Evolutionary conservation across 37 sponge, comb jelly and placozoan genomes (phyloP), one percentile per base, ranked within the genome.

Genomic region (Petrosia ficiformis): DNA sequence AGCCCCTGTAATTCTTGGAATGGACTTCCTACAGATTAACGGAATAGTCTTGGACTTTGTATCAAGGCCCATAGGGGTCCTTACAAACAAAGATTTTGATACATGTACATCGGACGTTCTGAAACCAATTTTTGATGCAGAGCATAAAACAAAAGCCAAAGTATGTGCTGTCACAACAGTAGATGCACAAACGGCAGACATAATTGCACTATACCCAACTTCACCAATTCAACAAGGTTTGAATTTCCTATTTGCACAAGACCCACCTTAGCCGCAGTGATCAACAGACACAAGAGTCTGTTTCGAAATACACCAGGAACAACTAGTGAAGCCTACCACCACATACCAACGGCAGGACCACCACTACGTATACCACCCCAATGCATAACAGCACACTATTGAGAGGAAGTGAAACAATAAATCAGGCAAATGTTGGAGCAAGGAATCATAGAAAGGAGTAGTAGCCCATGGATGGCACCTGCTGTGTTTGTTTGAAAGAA

Each of bases 381-480:
- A 3, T 61, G 78, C 21, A 71, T 90, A 24, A 85, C 90, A 58
- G 71, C 73, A 11, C 78, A 89, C 41, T 81, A 73, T 32, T 43
- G 82, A 42, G 64, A 54, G n/a, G 82, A 90, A 52, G 74, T 84
- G 8, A 60, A 81, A 22, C 35, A 42, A 36, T 78, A 87, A 61
- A 67, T 83, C 3, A 33, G 76, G 30, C 61, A 68, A 41, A 79
- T 86, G 84, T 67, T 92, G 33, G 76, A 86, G 37, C 73, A 57
- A 36, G 87, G 87, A 1, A 87, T 86, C 43, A 87, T 86, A 10
- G 71, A 68, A 30, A 78, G 79, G 64, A 85, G 83, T 59, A 74
- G 74, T 52, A 86, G 83, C 64, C 72, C 87, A 0, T 91, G 79
- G 72, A 85, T 86, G 83, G 78, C 92, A 52, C 92, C 92, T 26